phyloP scores from a whole-genome alignment of 2,888 invertebrate genomes.

The Cyclophora punctaria region DNA sequence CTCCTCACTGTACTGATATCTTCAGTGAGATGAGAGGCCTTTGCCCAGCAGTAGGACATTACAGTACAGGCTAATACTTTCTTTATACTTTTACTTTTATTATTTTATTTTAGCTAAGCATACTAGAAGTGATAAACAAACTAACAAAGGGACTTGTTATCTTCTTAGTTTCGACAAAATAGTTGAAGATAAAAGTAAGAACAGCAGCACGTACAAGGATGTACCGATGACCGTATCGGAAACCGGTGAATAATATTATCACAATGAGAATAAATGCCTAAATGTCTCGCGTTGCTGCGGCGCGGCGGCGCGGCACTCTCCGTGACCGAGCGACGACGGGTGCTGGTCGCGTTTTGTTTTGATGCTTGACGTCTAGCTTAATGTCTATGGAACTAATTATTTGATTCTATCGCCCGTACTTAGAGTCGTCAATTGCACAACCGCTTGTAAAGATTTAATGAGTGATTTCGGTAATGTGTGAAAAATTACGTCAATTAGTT shows the following conservation, averaged over 20 bases:
- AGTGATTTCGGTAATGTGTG: too few relatives aligned
- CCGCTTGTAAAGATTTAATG: too few relatives aligned
- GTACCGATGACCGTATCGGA: constrained; percentile 47
- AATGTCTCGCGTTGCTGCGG: constrained; percentile 54
- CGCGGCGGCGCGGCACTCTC: constrained; percentile 25
- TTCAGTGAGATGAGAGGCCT: too few relatives aligned
- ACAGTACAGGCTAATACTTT: too few relatives aligned
- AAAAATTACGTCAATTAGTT: too few relatives aligned
- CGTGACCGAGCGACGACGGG: constrained; percentile 36
- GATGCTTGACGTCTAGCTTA: constrained; percentile 32
- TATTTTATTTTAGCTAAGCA: neutral
- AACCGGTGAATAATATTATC: constrained; percentile 58
- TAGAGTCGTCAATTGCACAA: too few relatives aligned
- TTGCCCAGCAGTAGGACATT: too few relatives aligned
- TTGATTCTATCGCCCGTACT: too few relatives aligned
- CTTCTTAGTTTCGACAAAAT: too few relatives aligned
- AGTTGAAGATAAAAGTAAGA: constrained; percentile 15
- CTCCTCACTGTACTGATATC: too few relatives aligned
- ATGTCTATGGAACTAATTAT: too few relatives aligned
- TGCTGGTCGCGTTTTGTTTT: constrained; percentile 24
- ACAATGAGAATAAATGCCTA: constrained; percentile 68
- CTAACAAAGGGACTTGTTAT: neutral
- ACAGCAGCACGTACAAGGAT: constrained; percentile 47
- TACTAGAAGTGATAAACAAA: neutral
- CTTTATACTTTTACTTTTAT: too few relatives aligned